Base-by-base conservation (phyloP, 2,888 invertebrate species). In the Dryomyza anilis region DNA sequence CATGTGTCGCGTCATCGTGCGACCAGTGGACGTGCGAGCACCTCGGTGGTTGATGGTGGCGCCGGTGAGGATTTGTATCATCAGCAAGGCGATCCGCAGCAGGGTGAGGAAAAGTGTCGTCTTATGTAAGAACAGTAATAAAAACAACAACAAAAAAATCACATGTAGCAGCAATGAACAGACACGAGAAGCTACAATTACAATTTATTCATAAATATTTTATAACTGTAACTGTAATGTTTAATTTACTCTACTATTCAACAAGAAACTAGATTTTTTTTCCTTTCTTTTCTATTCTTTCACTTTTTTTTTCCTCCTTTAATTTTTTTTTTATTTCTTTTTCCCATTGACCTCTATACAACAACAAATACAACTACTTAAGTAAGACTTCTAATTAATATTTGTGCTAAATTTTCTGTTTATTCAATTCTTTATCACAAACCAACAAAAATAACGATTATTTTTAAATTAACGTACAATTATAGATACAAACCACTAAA, bases 1-100 rank as follows among this genome's bases (percentile, higher is more conserved):
- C 88, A 87, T 79, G 86, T 86, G 63, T 86, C 87, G 76, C 85
- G 88, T 76, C 88, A 87, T 80, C 87, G 88, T 76, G 86, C 87
- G 76, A 85, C 87, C 76, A 85, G 70, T 14, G 69, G 71, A 61
- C 72, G 73, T 55, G 62, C 67, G 7, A 78, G 80, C 53, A 69
- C 75, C 19, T 77, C 77, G 8, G 74, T 76, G 7, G 72, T 78
- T 16, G 82, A 77, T 65, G n/a, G n/a, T n/a, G 76, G 79, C 64
- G 63, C 70, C 58, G 72, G 69, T 55, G 84, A 83, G 66, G 80
- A 83, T 63, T 72, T 83, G 12, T 83, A 79, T 33, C 82, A 84
- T 69, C 82, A 83, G 66, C 79, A 82, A 65, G 82, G 79, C 19
- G 80, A 81, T 71, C 80, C 81, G 2, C 76, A 74, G 62, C 75